phyloP scores from a whole-genome alignment of 2,797 vertebrate species.

The Gadopsis bispinosus region DNA sequence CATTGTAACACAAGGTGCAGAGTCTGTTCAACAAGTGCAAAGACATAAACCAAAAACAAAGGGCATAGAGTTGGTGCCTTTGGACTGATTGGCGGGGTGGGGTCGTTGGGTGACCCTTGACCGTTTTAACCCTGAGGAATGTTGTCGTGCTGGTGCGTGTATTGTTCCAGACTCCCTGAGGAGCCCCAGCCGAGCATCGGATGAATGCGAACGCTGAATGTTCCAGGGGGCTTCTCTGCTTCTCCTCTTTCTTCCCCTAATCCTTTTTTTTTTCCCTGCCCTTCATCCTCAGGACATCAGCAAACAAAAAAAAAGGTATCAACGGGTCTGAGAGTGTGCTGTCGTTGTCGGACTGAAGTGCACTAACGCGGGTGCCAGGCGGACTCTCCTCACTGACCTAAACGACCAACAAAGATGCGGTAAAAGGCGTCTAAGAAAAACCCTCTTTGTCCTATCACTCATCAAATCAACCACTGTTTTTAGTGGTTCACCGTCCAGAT shows the following conservation, averaged over 20 bases:
- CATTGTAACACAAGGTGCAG: conserved; percentile 72
- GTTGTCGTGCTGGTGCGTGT: conserved; percentile 79
- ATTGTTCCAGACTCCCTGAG: conserved; percentile 78
- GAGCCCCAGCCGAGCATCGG: conserved; percentile 68
- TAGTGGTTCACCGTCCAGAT: conserved; percentile 46
- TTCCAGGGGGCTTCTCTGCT: conserved; percentile 59
- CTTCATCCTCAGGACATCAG: conserved; percentile 62
- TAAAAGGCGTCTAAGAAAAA: conserved; percentile 31
- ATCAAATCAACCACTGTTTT: conserved; percentile 52
- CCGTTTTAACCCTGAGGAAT: conserved; percentile 83
- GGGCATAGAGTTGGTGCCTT: conserved; percentile 64
- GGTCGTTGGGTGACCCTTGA: conserved; percentile 76
- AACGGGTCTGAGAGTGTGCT: conserved; percentile 56
- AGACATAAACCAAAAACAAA: conserved; percentile 75
- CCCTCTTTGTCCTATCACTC: conserved; percentile 3
- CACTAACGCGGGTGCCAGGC: conserved; percentile 32
- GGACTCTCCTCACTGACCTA: conserved; percentile 30
- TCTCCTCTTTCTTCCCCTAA: conserved; percentile 61
- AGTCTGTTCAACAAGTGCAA: conserved; percentile 80
- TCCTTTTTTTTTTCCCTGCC: conserved; percentile 65
- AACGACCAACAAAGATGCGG: conserved; percentile 40
- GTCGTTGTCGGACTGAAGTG: conserved; percentile 56
- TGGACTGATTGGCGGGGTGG: conserved; percentile 80
- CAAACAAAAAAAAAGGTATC: conserved; percentile 70
- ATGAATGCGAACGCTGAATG: conserved; percentile 72